These are phyloP conservation scores for Glyptemys insculpta DNA, from an alignment of 2,797 vertebrate genomes.

Conservation along the genomic window DNA sequence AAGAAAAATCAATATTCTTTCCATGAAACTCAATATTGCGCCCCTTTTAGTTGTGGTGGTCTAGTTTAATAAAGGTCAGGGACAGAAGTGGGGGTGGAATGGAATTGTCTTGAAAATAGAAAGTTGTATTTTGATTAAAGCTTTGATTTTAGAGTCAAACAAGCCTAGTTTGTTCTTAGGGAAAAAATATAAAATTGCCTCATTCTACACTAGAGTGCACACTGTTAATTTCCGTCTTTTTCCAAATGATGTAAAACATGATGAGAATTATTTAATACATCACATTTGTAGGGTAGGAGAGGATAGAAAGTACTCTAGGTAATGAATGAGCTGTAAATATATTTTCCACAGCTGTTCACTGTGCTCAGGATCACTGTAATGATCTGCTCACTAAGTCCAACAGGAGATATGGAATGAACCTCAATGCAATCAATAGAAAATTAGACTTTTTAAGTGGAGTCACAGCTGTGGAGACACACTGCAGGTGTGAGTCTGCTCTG, in stretches of 20 bases:
- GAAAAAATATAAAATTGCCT: neutral
- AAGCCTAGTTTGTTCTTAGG: neutral
- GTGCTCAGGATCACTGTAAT: conserved; percentile 45
- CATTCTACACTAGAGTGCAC: neutral
- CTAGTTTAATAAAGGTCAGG: conserved; percentile 39
- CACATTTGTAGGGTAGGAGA: conserved; percentile 35
- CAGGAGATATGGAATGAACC: conserved; percentile 14
- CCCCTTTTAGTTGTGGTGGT: neutral
- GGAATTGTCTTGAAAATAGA: conserved; percentile 3
- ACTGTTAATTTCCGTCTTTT: conserved; percentile 38
- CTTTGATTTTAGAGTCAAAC: neutral
- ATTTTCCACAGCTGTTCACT: conserved; percentile 49
- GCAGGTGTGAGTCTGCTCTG: neutral
- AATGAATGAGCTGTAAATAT: conserved; percentile 57
- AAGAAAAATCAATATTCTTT: neutral
- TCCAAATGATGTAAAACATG: conserved; percentile 34
- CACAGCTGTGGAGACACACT: neutral
- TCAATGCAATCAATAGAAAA: conserved; percentile 34
- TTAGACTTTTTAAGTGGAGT: conserved; percentile 27
- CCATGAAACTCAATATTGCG: conserved; percentile 13
- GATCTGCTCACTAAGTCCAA: conserved; percentile 34
- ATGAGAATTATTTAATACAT: conserved; percentile 48
- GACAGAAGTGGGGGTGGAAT: conserved; percentile 13
- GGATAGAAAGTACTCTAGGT: conserved; percentile 48
- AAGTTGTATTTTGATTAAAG: conserved; percentile 11